A percentile compares a stretch with the other conserved stretches of the same genome.
Evolutionary conservation across 2,113 vertebrate species (phyloP).

Genomic region (Dascyllus trimaculatus): DNA sequence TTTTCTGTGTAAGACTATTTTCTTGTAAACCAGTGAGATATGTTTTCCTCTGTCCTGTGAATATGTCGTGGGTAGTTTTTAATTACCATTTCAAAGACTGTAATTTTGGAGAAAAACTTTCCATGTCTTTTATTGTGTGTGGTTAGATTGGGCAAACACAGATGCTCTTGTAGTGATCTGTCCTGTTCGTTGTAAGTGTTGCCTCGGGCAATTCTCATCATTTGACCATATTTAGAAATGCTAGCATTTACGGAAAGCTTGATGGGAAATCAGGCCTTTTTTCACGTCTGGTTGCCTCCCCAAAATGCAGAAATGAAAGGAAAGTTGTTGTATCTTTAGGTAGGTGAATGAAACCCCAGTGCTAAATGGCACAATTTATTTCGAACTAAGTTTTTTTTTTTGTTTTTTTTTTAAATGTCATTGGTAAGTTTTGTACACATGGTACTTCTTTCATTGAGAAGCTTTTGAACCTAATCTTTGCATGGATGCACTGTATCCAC

Average conservation of each 20-base stretch:
- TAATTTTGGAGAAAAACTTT: not conserved
- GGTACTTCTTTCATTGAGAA: too few relatives aligned
- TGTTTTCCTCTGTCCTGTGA: too few relatives aligned
- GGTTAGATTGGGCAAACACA: not conserved
- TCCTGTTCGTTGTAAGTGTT: not conserved
- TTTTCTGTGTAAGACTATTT: too few relatives aligned
- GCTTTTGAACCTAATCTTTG: too few relatives aligned
- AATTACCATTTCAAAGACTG: not conserved
- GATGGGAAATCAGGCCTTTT: not conserved
- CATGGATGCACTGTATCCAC: too few relatives aligned
- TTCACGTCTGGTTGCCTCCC: not conserved
- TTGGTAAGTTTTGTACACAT: too few relatives aligned
- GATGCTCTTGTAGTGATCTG: not conserved
- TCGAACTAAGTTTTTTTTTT: not conserved
- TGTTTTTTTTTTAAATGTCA: too few relatives aligned
- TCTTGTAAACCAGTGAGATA: too few relatives aligned
- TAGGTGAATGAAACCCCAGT: not conserved
- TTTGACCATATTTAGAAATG: not conserved
- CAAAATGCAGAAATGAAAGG: slow-evolving; percentile 39
- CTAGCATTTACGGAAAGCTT: not conserved
- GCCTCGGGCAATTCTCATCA: not conserved
- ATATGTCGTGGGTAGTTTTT: too few relatives aligned
- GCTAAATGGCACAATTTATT: not conserved
- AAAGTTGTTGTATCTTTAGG: not conserved
- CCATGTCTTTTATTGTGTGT: not conserved